Percentiles rank a stretch among this genome's conserved stretches.
Evolutionary conservation across 2,888 invertebrate genomes (phyloP).

Genomic region (Chironomus riparius): DNA sequence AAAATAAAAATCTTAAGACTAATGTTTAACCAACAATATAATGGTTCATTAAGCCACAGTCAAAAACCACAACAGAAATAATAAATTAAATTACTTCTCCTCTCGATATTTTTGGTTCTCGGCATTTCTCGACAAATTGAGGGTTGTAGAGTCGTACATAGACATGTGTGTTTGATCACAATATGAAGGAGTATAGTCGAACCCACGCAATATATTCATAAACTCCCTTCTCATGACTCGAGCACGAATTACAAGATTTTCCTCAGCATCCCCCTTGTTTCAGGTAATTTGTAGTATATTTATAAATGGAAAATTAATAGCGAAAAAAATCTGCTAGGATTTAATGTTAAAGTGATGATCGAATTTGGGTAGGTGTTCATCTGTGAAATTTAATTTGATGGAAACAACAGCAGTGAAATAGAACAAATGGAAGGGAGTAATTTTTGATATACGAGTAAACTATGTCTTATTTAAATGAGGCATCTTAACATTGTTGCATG

Average conservation of each 20-base stretch:
- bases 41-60: constrained; percentile 27
- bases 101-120: background rate
- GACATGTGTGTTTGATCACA: background rate
- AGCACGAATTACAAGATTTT: background rate
- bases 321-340: constrained; percentile 17
- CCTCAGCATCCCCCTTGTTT: background rate
- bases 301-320: constrained; percentile 24
- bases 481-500: no score
- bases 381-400: constrained; percentile 21
- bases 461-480: no score
- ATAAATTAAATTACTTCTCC: constrained; percentile 26
- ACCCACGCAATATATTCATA: background rate
- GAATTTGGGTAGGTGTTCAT: constrained; percentile 23
- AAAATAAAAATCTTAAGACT: constrained; percentile 18
- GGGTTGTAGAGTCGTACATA: background rate
- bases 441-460: background rate
- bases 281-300: constrained; percentile 10
- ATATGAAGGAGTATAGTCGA: background rate
- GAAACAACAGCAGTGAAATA: background rate
- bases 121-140: background rate
- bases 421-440: background rate
- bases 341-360: constrained; percentile 19
- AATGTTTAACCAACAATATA: constrained; percentile 25
- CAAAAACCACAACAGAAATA: constrained; percentile 26
- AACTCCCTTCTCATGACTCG: background rate